Evolutionary conservation across 2,888 invertebrate genomes (phyloP).

Genomic region (Onchidella celtica): DNA sequence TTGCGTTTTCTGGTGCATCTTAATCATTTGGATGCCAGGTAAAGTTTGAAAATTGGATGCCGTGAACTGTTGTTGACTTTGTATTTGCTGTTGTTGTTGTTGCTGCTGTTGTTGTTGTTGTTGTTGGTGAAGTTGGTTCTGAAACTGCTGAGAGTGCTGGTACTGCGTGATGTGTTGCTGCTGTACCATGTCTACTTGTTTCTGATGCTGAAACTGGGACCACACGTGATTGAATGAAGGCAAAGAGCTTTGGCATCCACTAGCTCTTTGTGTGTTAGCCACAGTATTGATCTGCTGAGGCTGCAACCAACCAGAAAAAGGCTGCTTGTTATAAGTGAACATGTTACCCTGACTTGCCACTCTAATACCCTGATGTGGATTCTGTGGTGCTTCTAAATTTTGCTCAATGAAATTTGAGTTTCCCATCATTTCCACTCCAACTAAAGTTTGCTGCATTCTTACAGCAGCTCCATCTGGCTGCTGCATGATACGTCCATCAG

Average conservation of each 20-base stretch:
- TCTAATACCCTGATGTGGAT: slow-evolving; percentile 7
- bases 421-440: slow-evolving; percentile 42
- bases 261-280: slow-evolving; percentile 1
- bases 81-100: slow-evolving; percentile 27
- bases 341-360: slow-evolving; percentile 27
- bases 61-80: slow-evolving; percentile 34
- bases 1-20: slow-evolving; percentile 40
- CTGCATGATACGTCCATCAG: slow-evolving; percentile 37
- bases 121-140: slow-evolving; percentile 45
- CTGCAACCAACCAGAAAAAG: slow-evolving; percentile 36
- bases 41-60: slow-evolving; percentile 25
- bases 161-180: slow-evolving; percentile 51
- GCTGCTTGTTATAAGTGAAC: slow-evolving; percentile 29
- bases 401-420: slow-evolving; percentile 26
- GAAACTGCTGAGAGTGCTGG: slow-evolving; percentile 40
- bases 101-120: slow-evolving; percentile 59
- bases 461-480: slow-evolving; percentile 21
- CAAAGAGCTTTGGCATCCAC: slow-evolving; percentile 56
- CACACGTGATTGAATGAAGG: slow-evolving; percentile 71
- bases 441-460: slow-evolving; percentile 31
- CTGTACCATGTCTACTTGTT: slow-evolving; percentile 55
- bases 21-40: slow-evolving; percentile 42
- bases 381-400: slow-evolving; percentile 31
- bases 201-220: slow-evolving; percentile 59
- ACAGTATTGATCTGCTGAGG: slow-evolving; percentile 13